Evolutionary conservation across 2,888 invertebrate species (phyloP).

Genomic region (Xanthorhoe designata): DNA sequence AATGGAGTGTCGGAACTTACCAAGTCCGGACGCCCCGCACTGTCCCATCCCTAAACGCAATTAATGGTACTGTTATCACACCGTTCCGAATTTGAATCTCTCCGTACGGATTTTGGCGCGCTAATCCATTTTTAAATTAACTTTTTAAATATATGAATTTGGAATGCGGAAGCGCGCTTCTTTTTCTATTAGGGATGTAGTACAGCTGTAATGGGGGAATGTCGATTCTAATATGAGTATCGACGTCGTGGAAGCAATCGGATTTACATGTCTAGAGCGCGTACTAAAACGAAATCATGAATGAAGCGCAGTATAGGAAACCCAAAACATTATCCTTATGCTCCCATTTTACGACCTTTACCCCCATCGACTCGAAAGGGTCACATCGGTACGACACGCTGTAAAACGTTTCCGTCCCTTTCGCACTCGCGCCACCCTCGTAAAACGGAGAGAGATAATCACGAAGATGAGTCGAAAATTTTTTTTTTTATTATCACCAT

Average conservation of each 20-base stretch:
- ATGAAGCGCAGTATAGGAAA: conserved; percentile 84
- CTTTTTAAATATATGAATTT: conserved; percentile 45
- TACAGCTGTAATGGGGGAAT: conserved; percentile 73
- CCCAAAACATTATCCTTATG: conserved; percentile 86
- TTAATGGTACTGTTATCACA: conserved; percentile 74
- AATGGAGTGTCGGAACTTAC: conserved; percentile 79
- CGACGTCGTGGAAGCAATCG: conserved; percentile 78
- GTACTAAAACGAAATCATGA: conserved; percentile 85
- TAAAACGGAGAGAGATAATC: conserved; percentile 82
- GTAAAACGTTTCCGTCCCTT: conserved; percentile 70
- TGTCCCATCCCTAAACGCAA: conserved; percentile 71
- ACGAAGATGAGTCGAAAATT: conserved; percentile 85
- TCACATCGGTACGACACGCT: conserved; percentile 81
- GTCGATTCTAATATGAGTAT: conserved; percentile 70
- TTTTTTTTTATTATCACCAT: conserved; percentile 86
- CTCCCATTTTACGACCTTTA: conserved; percentile 86
- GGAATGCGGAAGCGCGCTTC: conserved; percentile 33
- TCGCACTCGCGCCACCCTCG: conserved; percentile 61
- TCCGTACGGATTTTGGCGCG: conserved; percentile 53
- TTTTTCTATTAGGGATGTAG: conserved; percentile 77
- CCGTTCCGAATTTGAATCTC: conserved; percentile 74
- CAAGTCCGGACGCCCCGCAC: conserved; percentile 54
- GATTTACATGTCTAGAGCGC: conserved; percentile 82
- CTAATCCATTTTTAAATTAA: conserved; percentile 47
- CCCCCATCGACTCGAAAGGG: conserved; percentile 84